Base-by-base conservation (phyloP, 2,797 vertebrate genomes). In the Pampus argenteus region DNA sequence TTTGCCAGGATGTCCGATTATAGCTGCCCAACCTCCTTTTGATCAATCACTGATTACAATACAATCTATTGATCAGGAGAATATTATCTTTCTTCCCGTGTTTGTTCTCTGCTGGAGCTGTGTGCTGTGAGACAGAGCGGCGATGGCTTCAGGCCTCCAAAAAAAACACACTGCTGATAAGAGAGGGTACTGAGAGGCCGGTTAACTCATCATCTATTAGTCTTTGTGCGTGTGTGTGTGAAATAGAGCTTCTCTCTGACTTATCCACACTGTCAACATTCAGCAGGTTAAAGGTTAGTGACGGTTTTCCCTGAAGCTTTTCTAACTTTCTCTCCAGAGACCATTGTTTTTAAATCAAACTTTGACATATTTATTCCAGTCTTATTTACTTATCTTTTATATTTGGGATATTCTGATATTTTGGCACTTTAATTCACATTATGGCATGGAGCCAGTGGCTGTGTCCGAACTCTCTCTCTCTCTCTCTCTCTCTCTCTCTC, bases 121-220 rank as follows among this genome's bases (percentile, higher is more conserved):
- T 42, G 69, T 6, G 58, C 40, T n/a, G 62, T 49, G 65, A 78
- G 65, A 65, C 74, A 48, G 76, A 50, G 44, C 9, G 2, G 34
- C 18, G 52, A 55, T 18, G 34, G 59, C 70, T 76, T 52, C 71
- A 47, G 75, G 66, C 60, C 48, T 66, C 66, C 84, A 82, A 78
- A 81, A 79, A 85, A 83, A 78, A 81, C 75, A 79, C 69, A 64
- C 14, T 1, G 23, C 67, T 76, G 89, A 90, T 90, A 87, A 87
- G 81, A 79, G 51, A 60, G 73, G 66, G 81, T 73, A 87, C 74
- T n/a, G 82, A 82, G 82, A 82, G 71, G 74, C 66, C 11, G 1
- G 89, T 91, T 92, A 92, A 90, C 89, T 86, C 82, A 78, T 91
- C 88, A 91, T 49, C 88, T 86, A 89, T 91, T 92, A 86, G 66